Percentiles rank a stretch among this genome's conserved stretches.
Evolutionary conservation across 2,797 vertebrate species (phyloP).

Genomic region (Epinephelus malabaricus): DNA sequence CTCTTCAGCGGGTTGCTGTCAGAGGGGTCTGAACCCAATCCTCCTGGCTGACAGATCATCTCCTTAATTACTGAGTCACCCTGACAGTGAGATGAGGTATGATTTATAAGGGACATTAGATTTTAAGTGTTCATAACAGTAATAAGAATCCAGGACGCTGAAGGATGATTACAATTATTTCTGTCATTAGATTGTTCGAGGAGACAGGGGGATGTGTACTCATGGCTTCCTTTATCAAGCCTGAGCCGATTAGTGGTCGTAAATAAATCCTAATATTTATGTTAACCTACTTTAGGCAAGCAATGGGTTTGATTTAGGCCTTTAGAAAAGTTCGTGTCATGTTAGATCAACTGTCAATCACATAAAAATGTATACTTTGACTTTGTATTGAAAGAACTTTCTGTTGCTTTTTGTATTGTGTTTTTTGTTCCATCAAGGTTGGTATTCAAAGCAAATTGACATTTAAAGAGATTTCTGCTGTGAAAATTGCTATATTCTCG

Average conservation of each 20-base stretch:
- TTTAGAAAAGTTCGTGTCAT: background rate
- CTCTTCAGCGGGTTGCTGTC: conserved; percentile 53
- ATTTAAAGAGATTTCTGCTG: too few relatives aligned
- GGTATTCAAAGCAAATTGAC: too few relatives aligned
- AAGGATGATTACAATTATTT: conserved; percentile 56
- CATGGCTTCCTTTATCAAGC: conserved; percentile 1
- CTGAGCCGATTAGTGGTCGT: conserved; percentile 17
- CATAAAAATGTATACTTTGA: background rate
- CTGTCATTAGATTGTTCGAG: conserved; percentile 38
- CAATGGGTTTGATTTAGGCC: background rate
- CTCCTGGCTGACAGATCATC: conserved; percentile 49
- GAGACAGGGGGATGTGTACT: conserved; percentile 6
- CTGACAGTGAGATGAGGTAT: conserved; percentile 61
- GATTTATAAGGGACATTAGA: conserved; percentile 69
- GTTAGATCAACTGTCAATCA: background rate
- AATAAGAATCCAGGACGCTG: conserved; percentile 58
- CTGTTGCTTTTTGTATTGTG: background rate
- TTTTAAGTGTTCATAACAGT: conserved; percentile 55
- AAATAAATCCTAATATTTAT: conserved; percentile 38
- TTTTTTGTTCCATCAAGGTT: background rate
- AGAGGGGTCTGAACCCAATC: conserved; percentile 48
- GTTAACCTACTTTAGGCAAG: conserved; percentile 18
- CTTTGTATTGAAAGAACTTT: background rate
- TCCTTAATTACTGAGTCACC: conserved; percentile 69
- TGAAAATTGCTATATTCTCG: too few relatives aligned